Percentiles rank a stretch among this genome's conserved stretches.
Conservation (phyloP, 2,888 invertebrate species). For the Drosophila gaucha region DNA sequence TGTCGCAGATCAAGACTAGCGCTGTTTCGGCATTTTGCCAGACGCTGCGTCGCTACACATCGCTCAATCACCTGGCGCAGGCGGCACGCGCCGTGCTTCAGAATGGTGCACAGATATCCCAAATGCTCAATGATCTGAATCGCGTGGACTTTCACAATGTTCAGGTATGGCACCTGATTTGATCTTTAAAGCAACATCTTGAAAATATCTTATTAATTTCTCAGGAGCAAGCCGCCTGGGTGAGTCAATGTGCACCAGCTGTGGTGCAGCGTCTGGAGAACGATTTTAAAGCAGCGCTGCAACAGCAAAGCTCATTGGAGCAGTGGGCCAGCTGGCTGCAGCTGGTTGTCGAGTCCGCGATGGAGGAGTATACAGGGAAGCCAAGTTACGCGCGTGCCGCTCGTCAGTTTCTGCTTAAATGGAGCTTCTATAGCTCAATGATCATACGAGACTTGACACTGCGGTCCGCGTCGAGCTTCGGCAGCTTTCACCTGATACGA, state of each 20-base stretch:
- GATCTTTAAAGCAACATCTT: too few relatives aligned
- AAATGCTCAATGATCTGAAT: constrained; percentile 98
- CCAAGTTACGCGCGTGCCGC: constrained; percentile 93
- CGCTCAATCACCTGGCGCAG: constrained; percentile 96
- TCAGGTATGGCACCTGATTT: constrained; percentile 86
- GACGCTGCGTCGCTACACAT: constrained; percentile 97
- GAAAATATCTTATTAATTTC: neutral
- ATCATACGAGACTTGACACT: constrained; percentile 98
- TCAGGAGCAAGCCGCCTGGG: constrained; percentile 95
- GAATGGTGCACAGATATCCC: constrained; percentile 96
- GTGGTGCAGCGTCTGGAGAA: constrained; percentile 93
- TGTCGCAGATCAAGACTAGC: constrained; percentile 92
- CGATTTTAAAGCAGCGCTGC: constrained; percentile 96
- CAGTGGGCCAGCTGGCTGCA: constrained; percentile 99
- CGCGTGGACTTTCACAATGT: constrained; percentile 99
- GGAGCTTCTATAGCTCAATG: constrained; percentile 99
- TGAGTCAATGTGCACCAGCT: constrained; percentile 96
- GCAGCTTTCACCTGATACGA: constrained; percentile 98
- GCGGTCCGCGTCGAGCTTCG: constrained; percentile 98
- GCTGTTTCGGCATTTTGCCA: constrained; percentile 97
- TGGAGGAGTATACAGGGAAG: constrained; percentile 94
- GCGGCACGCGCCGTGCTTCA: constrained; percentile 96
- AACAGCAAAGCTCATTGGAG: constrained; percentile 96
- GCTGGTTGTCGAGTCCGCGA: constrained; percentile 94
- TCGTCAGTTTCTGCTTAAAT: constrained; percentile 97